A percentile compares a stretch with the other conserved stretches of the same genome.
phyloP scores from a whole-genome alignment of 2,888 invertebrate genomes.

The Pristionchus entomophagus region DNA sequence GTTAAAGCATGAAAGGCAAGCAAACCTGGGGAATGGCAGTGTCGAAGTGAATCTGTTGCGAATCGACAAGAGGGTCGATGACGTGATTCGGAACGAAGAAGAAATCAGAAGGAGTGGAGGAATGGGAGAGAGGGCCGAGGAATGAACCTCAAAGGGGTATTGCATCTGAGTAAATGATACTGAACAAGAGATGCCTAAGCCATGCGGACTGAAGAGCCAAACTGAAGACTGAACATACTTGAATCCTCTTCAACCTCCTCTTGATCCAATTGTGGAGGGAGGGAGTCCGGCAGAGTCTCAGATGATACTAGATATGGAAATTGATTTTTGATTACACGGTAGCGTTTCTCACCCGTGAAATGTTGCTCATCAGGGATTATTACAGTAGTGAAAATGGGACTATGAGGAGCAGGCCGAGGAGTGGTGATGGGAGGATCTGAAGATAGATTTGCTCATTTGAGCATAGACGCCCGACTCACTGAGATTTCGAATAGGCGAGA shows the following conservation, averaged over 20 bases:
- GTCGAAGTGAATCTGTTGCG: constrained; percentile 13
- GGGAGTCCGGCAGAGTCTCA: not conserved
- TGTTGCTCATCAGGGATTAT: not conserved
- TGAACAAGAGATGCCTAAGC: not conserved
- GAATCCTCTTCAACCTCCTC: not conserved
- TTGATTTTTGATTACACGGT: not conserved
- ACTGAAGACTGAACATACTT: not conserved
- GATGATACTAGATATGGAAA: not conserved
- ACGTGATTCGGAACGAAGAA: constrained; percentile 47
- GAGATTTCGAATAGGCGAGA: not conserved
- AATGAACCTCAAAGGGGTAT: not conserved
- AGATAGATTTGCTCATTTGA: not conserved
- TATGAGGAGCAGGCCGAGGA: not conserved
- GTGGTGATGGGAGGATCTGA: not conserved
- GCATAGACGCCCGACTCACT: not conserved
- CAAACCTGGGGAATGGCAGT: constrained; percentile 34
- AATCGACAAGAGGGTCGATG: not conserved
- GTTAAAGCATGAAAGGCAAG: no score
- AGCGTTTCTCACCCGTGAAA: not conserved
- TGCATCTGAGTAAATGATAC: no score
- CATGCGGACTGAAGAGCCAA: not conserved
- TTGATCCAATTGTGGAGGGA: constrained; percentile 10
- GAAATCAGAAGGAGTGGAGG: not conserved
- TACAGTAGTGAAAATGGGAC: not conserved
- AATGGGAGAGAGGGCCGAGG: not conserved